Evolutionary conservation across 2,888 invertebrate genomes (phyloP), one percentile per base, ranked within the genome.

Genomic region (Melinopterus prodromus): DNA sequence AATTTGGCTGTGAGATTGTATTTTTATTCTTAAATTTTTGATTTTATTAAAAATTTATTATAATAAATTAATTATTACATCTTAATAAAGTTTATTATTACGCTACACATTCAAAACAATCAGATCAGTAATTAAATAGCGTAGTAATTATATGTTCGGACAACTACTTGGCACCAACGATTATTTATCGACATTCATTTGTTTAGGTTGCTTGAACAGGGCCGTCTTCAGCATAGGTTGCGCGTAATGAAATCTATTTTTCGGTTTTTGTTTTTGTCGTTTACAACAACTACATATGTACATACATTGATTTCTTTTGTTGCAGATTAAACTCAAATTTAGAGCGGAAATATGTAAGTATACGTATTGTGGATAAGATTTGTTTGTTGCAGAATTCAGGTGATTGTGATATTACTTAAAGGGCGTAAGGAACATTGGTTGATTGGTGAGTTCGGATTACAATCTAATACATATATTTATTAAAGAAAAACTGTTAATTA

Each of bases 221-320:
- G 35, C 72, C 79, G 77, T 72, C 77, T 38, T 77, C 37, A 71
- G 71, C 71, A 16, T 12, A 76, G 70, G 1, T 53, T 53, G 7
- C 53, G 53, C 12, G 1, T 53, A 53, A 53, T 53, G 7, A 53
- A 53, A 53, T 4, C 12, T 53, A 2, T 77, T 16, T 70, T 36
- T 38, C 1, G 16, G 36, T 77, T 69, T 69, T 16, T 26, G 38
- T 16, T 16, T 74, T 26, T 74, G 35, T 74, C 36, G 14, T 16
- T 74, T 36, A 14, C 26, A 7, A 26, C 26, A 26, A 37, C 26
- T 74, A 26, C 7, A 74, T 16, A 16, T 53, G 53, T 9, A 9
- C 12, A 7, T 53, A 53, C 53, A 53, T 9, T 53, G 2, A 53
- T 53, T 53, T 53, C 53, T 53, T 53, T 53, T 53, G 53, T 53